phyloP scores from a whole-genome alignment of 2,113 vertebrate genomes.

The Stegastes partitus region DNA sequence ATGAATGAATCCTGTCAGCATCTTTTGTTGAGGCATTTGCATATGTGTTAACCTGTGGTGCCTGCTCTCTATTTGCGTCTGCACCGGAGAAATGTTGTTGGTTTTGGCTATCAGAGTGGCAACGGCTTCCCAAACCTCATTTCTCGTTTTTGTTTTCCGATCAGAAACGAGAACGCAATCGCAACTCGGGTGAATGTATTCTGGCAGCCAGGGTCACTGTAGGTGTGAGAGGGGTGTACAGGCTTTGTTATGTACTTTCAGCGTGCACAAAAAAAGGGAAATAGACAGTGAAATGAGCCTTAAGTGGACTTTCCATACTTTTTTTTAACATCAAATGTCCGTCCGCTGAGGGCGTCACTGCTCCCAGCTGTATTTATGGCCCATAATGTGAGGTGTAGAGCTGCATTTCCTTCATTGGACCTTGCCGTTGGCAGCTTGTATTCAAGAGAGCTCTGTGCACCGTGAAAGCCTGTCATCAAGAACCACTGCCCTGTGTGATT shows the following conservation, averaged over 20 bases:
- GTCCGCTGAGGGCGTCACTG: constrained; percentile 25
- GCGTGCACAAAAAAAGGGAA: not conserved
- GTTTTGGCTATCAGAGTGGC: not conserved
- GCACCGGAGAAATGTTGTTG: not conserved
- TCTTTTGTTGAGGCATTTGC: not conserved
- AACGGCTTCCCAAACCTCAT: not conserved
- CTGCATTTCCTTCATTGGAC: constrained; percentile 74
- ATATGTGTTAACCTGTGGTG: not conserved
- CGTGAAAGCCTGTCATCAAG: constrained; percentile 73
- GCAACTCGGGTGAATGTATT: not conserved
- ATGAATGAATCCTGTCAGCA: constrained; percentile 21
- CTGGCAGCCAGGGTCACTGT: not conserved
- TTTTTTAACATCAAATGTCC: constrained; percentile 10
- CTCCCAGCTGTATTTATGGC: constrained; percentile 71
- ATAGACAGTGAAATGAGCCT: constrained; percentile 11
- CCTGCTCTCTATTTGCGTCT: not conserved
- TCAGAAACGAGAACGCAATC: no score
- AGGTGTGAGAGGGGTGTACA: not conserved
- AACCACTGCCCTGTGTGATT: constrained; percentile 61
- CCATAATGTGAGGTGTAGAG: constrained; percentile 58
- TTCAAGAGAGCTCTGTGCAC: constrained; percentile 37
- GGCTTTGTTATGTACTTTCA: not conserved
- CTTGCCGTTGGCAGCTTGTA: constrained; percentile 70
- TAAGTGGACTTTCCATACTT: constrained; percentile 52
- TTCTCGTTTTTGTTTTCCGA: not conserved